Evolutionary conservation across 2,888 invertebrate species (phyloP).

Genomic region (Cosmia pyralina): DNA sequence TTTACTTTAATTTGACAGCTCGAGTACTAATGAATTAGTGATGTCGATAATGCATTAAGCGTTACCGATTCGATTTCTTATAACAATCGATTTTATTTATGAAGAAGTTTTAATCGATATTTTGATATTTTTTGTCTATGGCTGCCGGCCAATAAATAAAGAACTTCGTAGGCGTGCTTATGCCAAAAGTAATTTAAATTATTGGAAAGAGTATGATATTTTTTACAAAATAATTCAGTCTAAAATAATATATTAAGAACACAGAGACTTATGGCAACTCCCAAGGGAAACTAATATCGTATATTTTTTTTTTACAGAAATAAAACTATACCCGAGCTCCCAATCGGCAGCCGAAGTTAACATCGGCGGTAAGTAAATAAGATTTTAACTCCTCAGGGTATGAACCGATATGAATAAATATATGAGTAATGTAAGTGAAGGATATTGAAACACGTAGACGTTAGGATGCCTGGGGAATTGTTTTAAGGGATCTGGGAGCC

Average conservation of each 20-base stretch:
- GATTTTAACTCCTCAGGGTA: constrained; percentile 65
- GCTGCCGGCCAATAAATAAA: no score
- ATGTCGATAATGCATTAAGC: no score
- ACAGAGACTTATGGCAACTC: constrained; percentile 23
- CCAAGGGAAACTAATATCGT: constrained; percentile 28
- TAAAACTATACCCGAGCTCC: constrained; percentile 78
- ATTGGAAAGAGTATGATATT: background rate
- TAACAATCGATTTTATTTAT: no score
- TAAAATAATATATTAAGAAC: constrained; percentile 21
- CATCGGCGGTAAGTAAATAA: constrained; percentile 71
- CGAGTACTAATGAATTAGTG: no score
- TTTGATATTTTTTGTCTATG: no score
- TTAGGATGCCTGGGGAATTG: constrained; percentile 57
- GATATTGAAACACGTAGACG: constrained; percentile 64
- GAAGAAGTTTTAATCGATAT: no score
- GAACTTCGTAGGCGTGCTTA: no score
- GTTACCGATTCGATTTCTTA: no score
- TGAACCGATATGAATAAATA: constrained; percentile 66
- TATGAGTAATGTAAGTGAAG: constrained; percentile 50
- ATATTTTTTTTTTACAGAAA: constrained; percentile 74
- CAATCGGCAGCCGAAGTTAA: constrained; percentile 75
- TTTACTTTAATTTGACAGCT: no score
- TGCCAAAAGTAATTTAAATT: no score
- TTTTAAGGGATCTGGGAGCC: constrained; percentile 32
- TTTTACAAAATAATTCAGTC: constrained; percentile 15